Conservation (phyloP, 2,797 vertebrate species). For the Apogon talboti region DNA sequence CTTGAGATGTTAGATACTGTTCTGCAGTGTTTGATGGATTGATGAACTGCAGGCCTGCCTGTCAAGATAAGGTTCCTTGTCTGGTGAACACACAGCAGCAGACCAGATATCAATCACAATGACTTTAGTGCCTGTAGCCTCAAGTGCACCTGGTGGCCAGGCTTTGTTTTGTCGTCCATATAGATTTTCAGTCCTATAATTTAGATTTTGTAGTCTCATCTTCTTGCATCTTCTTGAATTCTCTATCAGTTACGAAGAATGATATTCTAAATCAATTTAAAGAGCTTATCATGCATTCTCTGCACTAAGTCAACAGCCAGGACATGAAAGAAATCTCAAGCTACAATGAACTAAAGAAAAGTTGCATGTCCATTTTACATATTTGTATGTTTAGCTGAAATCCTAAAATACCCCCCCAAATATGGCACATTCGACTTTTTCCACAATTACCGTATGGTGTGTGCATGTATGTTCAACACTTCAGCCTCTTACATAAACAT, state of each 20-base stretch:
- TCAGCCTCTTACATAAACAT: constrained; percentile 41
- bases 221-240: neutral
- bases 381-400: too few species aligned
- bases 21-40: constrained; percentile 46
- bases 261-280: neutral
- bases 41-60: constrained; percentile 59
- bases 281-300: neutral
- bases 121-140: constrained; percentile 36
- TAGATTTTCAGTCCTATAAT: neutral
- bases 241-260: neutral
- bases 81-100: constrained; percentile 23
- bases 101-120: constrained; percentile 55
- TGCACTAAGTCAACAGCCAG: too few species aligned
- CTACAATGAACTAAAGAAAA: too few species aligned
- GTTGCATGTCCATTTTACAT: too few species aligned
- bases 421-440: constrained; percentile 1
- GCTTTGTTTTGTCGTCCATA: constrained; percentile 4
- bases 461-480: neutral
- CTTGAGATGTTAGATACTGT: constrained; percentile 49
- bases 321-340: too few species aligned
- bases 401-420: neutral
- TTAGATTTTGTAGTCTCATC: neutral
- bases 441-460: neutral
- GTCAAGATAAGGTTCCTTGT: constrained; percentile 58
- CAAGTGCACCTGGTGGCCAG: constrained; percentile 19